Evolutionary conservation across 2,113 vertebrate genomes (phyloP).

Genomic region (Onychostoma macrolepis): DNA sequence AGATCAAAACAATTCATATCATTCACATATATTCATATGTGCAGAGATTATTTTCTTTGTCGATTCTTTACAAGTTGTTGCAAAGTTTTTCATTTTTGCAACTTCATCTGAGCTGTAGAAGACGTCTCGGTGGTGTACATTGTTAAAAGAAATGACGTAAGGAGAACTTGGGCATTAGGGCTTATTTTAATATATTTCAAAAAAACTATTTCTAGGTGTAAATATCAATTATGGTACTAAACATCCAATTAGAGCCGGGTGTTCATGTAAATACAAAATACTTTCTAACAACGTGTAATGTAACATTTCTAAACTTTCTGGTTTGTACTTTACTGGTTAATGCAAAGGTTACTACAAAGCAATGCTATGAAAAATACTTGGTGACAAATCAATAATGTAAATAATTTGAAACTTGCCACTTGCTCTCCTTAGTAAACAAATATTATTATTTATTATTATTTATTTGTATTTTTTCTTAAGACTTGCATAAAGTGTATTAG

Average conservation of each 20-base stretch:
- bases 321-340: slow-evolving; percentile 85
- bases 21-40: not conserved
- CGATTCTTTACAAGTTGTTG: not conserved
- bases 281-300: slow-evolving; percentile 72
- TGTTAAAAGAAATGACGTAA: not conserved
- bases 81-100: not conserved
- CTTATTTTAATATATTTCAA: slow-evolving; percentile 42
- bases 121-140: slow-evolving; percentile 28
- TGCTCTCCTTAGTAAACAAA: slow-evolving; percentile 72
- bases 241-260: not conserved
- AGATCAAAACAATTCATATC: not conserved
- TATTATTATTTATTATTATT: slow-evolving; percentile 69
- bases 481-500: slow-evolving; percentile 55
- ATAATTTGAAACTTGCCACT: slow-evolving; percentile 78
- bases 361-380: slow-evolving; percentile 80
- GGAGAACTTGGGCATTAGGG: slow-evolving; percentile 38
- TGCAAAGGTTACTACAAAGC: slow-evolving; percentile 81
- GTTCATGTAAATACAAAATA: slow-evolving; percentile 45
- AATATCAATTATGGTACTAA: slow-evolving; percentile 28
- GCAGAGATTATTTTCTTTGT: not conserved
- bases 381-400: slow-evolving; percentile 84
- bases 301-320: slow-evolving; percentile 86
- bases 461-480: slow-evolving; percentile 61
- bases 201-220: slow-evolving; percentile 30
- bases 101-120: not conserved